phyloP scores from a whole-genome alignment of 2,888 invertebrate species.

The Metalampra italica region DNA sequence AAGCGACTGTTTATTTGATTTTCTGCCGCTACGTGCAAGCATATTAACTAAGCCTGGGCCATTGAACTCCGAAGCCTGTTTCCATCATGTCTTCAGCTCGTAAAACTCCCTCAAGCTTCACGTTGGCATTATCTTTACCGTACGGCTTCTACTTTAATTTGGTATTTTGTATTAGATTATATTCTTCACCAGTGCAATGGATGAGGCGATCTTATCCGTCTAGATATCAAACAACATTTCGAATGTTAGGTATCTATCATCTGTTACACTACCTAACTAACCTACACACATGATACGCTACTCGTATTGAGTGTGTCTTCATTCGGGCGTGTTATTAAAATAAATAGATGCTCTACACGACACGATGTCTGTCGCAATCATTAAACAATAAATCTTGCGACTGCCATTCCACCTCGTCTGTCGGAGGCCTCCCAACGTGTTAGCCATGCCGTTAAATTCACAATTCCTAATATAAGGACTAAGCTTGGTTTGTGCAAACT shows the following conservation, averaged over 20 bases:
- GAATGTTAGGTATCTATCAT: constrained; percentile 5
- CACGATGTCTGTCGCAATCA: constrained; percentile 47
- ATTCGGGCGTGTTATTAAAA: constrained; percentile 52
- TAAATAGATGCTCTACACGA: constrained; percentile 48
- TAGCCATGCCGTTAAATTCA: neutral
- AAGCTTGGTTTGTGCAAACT: too few relatives aligned
- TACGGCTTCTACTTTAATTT: constrained; percentile 1
- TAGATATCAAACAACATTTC: neutral
- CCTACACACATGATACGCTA: constrained; percentile 3
- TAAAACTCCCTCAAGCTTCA: constrained; percentile 35
- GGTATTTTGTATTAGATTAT: neutral
- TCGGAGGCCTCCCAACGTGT: constrained; percentile 26
- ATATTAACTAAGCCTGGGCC: constrained; percentile 58
- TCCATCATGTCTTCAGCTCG: constrained; percentile 36
- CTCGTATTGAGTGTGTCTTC: constrained; percentile 28
- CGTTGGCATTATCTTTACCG: constrained; percentile 15
- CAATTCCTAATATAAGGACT: too few relatives aligned
- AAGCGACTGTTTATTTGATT: constrained; percentile 73
- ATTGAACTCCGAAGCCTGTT: constrained; percentile 40
- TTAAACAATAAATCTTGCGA: constrained; percentile 57
- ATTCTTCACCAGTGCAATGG: neutral
- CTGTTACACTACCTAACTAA: neutral
- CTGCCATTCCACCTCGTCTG: constrained; percentile 15
- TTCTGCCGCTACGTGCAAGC: constrained; percentile 53
- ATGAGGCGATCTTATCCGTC: neutral